These are phyloP conservation scores for Drosophila novamexicana DNA, from an alignment of 1,140 invertebrate genomes.

Conservation along the genomic window DNA sequence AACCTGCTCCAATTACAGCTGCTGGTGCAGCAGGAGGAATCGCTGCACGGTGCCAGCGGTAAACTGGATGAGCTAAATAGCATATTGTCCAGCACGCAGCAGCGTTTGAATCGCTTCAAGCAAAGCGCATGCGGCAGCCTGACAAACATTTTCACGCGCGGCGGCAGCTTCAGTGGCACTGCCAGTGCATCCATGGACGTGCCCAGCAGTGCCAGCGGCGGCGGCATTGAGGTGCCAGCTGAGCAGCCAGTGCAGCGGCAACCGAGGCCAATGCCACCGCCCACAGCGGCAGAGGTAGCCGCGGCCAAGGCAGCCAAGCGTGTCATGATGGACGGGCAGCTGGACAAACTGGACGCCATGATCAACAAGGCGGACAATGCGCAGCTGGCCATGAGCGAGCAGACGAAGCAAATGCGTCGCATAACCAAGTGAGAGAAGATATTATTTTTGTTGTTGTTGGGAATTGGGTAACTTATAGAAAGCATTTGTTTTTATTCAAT, in stretches of 20 bases:
- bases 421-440: conserved; percentile 86
- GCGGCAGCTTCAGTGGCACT: conserved; percentile 25
- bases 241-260: conserved; percentile 78
- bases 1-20: conserved; percentile 85
- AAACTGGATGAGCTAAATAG: conserved; percentile 93
- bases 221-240: neutral
- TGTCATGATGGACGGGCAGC: conserved; percentile 87
- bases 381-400: conserved; percentile 87
- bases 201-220: conserved; percentile 1
- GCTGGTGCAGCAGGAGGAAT: conserved; percentile 89
- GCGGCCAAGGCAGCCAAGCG: conserved; percentile 85
- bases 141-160: conserved; percentile 65
- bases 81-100: conserved; percentile 92
- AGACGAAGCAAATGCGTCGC: conserved; percentile 90
- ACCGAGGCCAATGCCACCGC: conserved; percentile 75
- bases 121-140: conserved; percentile 84
- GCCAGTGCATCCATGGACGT: conserved; percentile 73
- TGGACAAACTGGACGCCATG: conserved; percentile 87
- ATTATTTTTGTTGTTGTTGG: neutral
- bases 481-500: conserved; percentile 12
- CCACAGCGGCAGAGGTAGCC: conserved; percentile 68
- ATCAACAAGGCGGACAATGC: conserved; percentile 89
- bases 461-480: conserved; percentile 5
- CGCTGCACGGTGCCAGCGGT: conserved; percentile 88
- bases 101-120: conserved; percentile 94